phyloP scores from a whole-genome alignment of 1,140 invertebrate genomes.

The Augochlora pura region DNA sequence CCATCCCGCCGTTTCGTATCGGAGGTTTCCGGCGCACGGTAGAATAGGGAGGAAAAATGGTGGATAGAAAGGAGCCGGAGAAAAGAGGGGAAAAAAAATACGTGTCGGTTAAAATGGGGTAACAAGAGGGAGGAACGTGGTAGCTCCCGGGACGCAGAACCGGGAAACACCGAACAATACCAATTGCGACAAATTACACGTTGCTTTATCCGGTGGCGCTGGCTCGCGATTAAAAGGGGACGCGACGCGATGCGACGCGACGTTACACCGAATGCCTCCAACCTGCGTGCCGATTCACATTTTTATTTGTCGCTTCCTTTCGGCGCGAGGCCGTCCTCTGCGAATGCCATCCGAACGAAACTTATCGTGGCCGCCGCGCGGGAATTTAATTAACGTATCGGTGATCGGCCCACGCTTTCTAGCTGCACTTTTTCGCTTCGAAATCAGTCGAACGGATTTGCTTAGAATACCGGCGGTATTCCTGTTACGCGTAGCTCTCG shows the following conservation, averaged over 20 bases:
- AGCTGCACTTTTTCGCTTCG: not conserved
- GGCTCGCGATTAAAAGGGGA: constrained; percentile 38
- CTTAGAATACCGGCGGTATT: not conserved
- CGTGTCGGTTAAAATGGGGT: constrained; percentile 8
- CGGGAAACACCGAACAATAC: constrained; percentile 37
- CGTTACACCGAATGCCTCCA: constrained; percentile 2
- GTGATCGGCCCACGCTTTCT: not conserved
- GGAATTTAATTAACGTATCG: constrained; percentile 10
- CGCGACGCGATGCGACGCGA: not conserved
- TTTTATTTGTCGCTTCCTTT: not conserved
- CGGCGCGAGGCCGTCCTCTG: not conserved
- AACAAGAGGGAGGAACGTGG: not conserved
- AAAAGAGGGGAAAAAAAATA: constrained; percentile 22
- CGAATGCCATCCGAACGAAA: not conserved
- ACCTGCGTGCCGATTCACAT: constrained; percentile 5
- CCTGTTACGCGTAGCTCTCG: not conserved
- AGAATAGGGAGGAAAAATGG: constrained; percentile 21
- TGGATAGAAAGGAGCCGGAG: not conserved
- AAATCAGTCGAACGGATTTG: not conserved
- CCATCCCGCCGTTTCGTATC: constrained; percentile 30
- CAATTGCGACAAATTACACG: constrained; percentile 47
- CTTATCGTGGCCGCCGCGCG: not conserved
- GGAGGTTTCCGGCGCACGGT: constrained; percentile 29
- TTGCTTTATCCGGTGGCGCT: constrained; percentile 31
- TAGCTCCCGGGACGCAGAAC: constrained; percentile 1